Evolutionary conservation across 2,888 invertebrate species (phyloP).

Genomic region (Oscheius sp.): DNA sequence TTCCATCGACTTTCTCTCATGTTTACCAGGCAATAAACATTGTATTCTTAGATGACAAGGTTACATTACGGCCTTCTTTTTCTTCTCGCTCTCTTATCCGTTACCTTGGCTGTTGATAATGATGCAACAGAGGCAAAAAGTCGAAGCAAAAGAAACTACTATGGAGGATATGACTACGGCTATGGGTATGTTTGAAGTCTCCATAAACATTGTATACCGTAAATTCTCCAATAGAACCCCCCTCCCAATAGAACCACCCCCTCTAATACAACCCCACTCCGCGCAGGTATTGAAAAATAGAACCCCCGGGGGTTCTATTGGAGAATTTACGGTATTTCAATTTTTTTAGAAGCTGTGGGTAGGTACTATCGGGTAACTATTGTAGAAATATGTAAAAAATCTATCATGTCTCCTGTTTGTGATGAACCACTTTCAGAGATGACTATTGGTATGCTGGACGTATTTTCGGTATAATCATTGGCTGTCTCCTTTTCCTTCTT

Average conservation of each 20-base stretch:
- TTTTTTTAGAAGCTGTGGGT: neutral
- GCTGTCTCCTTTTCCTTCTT: slow-evolving; percentile 59
- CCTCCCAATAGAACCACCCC: no score
- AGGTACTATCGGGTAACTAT: no score
- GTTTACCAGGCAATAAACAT: neutral
- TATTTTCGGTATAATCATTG: slow-evolving; percentile 65
- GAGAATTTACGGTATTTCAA: no score
- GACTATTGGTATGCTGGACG: slow-evolving; percentile 69
- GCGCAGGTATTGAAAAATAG: no score
- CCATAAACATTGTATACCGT: neutral
- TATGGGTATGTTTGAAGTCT: slow-evolving; percentile 16
- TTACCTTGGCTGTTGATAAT: neutral
- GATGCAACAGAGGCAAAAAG: neutral
- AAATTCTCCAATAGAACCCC: no score
- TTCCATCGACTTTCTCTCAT: neutral
- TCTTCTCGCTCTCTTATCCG: neutral
- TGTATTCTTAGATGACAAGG: slow-evolving; percentile 2
- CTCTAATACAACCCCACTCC: no score
- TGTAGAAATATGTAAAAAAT: neutral
- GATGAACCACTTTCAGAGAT: slow-evolving; percentile 41
- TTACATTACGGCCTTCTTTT: neutral
- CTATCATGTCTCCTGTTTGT: neutral
- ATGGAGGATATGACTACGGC: slow-evolving; percentile 56
- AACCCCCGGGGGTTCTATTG: no score
- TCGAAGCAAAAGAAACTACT: slow-evolving; percentile 46